Evolutionary conservation across 2,113 vertebrate species (phyloP).

Genomic region (Panthera uncia): DNA sequence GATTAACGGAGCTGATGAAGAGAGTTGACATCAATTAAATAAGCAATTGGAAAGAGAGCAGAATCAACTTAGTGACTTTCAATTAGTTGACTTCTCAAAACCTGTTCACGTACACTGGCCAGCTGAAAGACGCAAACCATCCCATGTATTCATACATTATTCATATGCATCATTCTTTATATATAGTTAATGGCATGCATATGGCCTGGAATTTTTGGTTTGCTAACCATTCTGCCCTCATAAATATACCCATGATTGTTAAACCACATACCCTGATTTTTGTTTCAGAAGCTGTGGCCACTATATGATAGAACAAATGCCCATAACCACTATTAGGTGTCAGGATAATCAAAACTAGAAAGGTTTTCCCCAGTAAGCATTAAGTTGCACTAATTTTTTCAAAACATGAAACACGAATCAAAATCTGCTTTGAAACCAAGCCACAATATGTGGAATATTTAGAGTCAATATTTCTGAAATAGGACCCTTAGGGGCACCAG

Average conservation of each 20-base stretch:
- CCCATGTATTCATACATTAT: conserved; percentile 40
- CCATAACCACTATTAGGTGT: neutral
- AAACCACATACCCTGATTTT: conserved; percentile 8
- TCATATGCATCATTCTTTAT: conserved; percentile 18
- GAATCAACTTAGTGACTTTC: neutral
- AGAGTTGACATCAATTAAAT: conserved; percentile 49
- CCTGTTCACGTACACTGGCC: neutral
- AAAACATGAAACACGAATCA: conserved; percentile 14
- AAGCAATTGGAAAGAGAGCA: conserved; percentile 1
- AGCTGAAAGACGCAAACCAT: neutral
- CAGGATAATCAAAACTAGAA: neutral
- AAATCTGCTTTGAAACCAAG: neutral
- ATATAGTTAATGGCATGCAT: conserved; percentile 25
- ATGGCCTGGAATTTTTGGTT: conserved; percentile 50
- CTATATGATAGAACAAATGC: neutral
- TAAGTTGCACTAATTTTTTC: neutral
- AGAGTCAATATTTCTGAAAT: neutral
- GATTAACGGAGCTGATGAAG: conserved; percentile 37
- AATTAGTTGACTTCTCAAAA: neutral
- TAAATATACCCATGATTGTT: conserved; percentile 4
- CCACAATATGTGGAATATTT: neutral
- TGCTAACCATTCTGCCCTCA: neutral
- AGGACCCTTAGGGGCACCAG: neutral
- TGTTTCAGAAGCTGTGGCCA: neutral
- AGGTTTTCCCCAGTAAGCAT: neutral